Base-by-base conservation (phyloP, 1,140 invertebrate genomes). In the Cyclina sinensis region DNA sequence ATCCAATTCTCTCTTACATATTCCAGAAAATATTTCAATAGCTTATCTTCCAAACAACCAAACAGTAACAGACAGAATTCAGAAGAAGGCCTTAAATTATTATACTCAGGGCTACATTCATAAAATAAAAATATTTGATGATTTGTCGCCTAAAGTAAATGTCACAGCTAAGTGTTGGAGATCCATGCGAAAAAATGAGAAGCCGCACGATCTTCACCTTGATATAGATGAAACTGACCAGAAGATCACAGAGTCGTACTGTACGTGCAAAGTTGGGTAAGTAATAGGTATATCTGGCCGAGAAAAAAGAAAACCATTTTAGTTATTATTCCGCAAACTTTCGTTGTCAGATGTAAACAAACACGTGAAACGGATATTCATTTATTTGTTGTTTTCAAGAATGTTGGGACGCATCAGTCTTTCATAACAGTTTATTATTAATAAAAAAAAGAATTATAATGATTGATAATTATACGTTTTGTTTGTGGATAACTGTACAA, bases 71-170 rank as follows among this genome's bases (percentile, higher is more conserved):
- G 9, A 88, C 5, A 81, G 46, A 37, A 57, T 30, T 43, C 9
- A 79, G 24, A 16, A 85, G 37, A 85, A 59, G 54, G 82, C 82
- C 9, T 24, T 90, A 12, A 90, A 86, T 76, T 86, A 90, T 76
- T 90, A 68, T 46, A 81, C 83, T 1, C 82, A 90, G 62, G 82
- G 83, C 3, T 81, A 90, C 43, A 81, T 90, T 35, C 76, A 90
- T 51, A 21, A 86, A 14, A 81, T 90, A 0, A 81, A 59, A 32
- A 81, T 76, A n/a, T 62, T 24, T 18, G 24, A 73, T 30, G 48
- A 59, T 39, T 1, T 57, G 7, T 24, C 5, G n/a, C 59, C 68
- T 5, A 39, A 30, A 9, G 30, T 73, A 21, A 30, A 73, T 9
- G 68, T 73, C 14, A 24, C 1, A 24, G 88, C 74, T 18, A 70